Base-by-base conservation (phyloP, 2,797 vertebrate species). In the Oreonectes daqikongensis region DNA sequence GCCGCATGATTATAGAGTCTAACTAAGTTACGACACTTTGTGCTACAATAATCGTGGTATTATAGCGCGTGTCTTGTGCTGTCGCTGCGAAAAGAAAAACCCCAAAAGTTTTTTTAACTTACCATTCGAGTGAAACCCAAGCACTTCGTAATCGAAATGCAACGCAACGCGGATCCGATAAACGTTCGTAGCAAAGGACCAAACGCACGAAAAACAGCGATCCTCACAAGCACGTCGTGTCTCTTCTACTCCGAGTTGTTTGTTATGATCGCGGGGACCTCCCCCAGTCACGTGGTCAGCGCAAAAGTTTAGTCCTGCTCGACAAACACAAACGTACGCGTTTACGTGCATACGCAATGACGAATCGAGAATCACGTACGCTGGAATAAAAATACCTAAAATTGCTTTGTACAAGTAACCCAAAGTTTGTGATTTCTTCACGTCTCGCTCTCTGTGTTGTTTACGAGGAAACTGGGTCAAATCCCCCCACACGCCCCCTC, bases 401-500 rank as follows among this genome's bases (percentile, higher is more conserved):
- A 15, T 26, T 2, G 2, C 4, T 6, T n/a, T 7, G 26, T 60
- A 60, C 22, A n/a, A 59, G 12, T 5, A 8, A n/a, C 11, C 12
- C 20, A 17, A 11, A 1, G 28, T 7, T 4, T 0, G 46, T n/a
- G 46, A 17, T 18, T 59, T n/a, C 40, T 68, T 42, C 30, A 48
- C 22, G 44, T 63, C 22, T 44, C 15, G 9, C 40, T 12, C 38
- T 42, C 26, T 46, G 26, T 24, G 14, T 5, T 9, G 24, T 44
- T 32, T 26, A 9, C 22, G 20, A 4, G 22, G 14, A 69, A 92
- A 92, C 83, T 91, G 90, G 89, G 90, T 91, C 88, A 92, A 87
- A 89, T 87, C 79, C 68, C 50, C 77, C 48, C 0, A 0, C 26
- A 7, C 35, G 18, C 18, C 22, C 35, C 26, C 28, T 40, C 63